Evolutionary conservation across 2,113 vertebrate genomes (phyloP).

Genomic region (Hippopotamus amphibius): DNA sequence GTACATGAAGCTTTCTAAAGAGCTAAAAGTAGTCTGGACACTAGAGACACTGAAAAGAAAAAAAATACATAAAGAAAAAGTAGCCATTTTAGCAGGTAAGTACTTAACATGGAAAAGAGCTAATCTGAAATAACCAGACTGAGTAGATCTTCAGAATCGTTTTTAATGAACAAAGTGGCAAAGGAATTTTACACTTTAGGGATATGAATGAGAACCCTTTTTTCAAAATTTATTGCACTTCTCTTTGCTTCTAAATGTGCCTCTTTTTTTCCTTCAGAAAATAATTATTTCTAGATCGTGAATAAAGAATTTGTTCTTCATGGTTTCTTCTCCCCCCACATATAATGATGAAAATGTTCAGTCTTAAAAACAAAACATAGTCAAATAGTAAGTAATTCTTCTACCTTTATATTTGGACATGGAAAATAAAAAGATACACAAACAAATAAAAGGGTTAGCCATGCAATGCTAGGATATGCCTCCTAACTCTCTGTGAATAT

Average conservation of each 20-base stretch:
- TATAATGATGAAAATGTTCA: not conserved
- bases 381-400: not conserved
- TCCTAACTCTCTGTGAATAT: not conserved
- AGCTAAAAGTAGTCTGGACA: not conserved
- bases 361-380: not conserved
- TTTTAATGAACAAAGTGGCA: slow-evolving; percentile 32
- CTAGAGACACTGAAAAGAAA: not conserved
- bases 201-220: slow-evolving; percentile 13
- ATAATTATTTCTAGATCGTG: not conserved
- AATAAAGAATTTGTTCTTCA: not conserved
- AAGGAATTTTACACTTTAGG: not conserved
- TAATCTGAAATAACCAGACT: slow-evolving; percentile 33
- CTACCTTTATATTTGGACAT: not conserved
- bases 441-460: not conserved
- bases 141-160: slow-evolving; percentile 43
- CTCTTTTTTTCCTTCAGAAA: not conserved
- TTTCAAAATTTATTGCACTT: not conserved
- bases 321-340: not conserved
- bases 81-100: not conserved
- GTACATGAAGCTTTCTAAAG: slow-evolving; percentile 52
- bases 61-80: not conserved
- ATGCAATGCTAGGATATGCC: not conserved
- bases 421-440: not conserved
- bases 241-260: not conserved
- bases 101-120: slow-evolving; percentile 12